Conservation (phyloP, 2,113 vertebrate species). For the Eulemur rufifrons region DNA sequence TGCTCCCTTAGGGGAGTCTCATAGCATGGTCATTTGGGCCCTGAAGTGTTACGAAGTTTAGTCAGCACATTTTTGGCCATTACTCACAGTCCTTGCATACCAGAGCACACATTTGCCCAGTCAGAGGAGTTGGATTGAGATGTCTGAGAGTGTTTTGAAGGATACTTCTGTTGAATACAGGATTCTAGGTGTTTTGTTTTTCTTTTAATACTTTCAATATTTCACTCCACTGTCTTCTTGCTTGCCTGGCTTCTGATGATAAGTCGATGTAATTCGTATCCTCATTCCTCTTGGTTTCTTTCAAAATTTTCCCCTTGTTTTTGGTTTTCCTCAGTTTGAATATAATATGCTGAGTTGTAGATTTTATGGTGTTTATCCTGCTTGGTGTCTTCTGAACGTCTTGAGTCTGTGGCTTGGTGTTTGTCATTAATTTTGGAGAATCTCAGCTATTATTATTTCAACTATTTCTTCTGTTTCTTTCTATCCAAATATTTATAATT, state of each 20-base stretch:
- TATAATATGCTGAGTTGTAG: not conserved
- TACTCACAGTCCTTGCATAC: not conserved
- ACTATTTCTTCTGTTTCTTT: not conserved
- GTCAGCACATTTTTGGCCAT: not conserved
- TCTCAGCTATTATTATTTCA: not conserved
- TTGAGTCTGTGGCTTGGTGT: not conserved
- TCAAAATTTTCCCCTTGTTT: not conserved
- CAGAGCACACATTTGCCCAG: not conserved
- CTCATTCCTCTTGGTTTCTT: not conserved
- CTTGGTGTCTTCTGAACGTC: not conserved
- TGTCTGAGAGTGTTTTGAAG: not conserved
- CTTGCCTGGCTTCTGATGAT: not conserved
- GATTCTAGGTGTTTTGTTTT: constrained; percentile 5
- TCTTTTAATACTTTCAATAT: not conserved
- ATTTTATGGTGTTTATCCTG: not conserved
- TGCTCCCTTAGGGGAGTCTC: not conserved
- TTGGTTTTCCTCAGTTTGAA: not conserved
- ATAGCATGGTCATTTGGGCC: not conserved
- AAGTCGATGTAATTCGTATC: not conserved
- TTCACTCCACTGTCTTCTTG: not conserved
- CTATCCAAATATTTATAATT: not conserved
- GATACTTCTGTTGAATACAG: not conserved
- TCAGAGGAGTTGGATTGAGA: not conserved
- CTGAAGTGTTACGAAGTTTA: not conserved
- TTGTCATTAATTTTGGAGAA: not conserved